Conservation (phyloP, 2,888 invertebrate species). For the Pseudococcus longispinus region DNA sequence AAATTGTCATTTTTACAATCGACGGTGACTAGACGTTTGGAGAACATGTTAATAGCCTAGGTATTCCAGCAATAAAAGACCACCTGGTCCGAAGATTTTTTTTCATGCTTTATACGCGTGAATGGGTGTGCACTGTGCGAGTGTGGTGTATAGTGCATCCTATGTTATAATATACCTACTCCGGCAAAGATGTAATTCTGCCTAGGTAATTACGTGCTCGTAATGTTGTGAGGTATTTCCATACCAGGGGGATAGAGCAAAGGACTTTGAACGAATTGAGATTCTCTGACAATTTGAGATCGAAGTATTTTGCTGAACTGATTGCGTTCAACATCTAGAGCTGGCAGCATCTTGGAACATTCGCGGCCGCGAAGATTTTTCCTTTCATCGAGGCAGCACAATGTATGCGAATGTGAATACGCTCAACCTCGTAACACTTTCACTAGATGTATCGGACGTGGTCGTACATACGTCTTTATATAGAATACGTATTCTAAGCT, state of each 20-base stretch:
- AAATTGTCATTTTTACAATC: background rate
- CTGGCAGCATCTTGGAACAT: background rate
- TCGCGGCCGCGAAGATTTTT: background rate
- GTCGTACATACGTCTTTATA: background rate
- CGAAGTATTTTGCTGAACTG: background rate
- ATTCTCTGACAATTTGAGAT: background rate
- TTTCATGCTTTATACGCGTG: background rate
- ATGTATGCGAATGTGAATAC: background rate
- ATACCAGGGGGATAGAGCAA: too few relatives aligned
- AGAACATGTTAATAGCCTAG: background rate
- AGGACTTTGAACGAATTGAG: background rate
- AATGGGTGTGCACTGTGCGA: background rate
- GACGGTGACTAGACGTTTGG: background rate
- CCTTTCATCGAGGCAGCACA: background rate
- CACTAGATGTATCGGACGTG: conserved; percentile 1
- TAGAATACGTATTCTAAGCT: background rate
- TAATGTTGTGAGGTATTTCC: background rate
- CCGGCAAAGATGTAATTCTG: background rate
- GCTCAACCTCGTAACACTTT: conserved; percentile 54
- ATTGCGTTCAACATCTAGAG: too few relatives aligned
- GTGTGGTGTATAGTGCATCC: background rate
- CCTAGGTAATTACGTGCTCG: background rate
- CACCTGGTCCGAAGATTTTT: background rate
- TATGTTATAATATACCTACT: background rate
- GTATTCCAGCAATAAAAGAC: background rate